A percentile compares a stretch with the other conserved stretches of the same genome.
Evolutionary conservation across 2,113 vertebrate species (phyloP).

Genomic region (Cervus canadensis): DNA sequence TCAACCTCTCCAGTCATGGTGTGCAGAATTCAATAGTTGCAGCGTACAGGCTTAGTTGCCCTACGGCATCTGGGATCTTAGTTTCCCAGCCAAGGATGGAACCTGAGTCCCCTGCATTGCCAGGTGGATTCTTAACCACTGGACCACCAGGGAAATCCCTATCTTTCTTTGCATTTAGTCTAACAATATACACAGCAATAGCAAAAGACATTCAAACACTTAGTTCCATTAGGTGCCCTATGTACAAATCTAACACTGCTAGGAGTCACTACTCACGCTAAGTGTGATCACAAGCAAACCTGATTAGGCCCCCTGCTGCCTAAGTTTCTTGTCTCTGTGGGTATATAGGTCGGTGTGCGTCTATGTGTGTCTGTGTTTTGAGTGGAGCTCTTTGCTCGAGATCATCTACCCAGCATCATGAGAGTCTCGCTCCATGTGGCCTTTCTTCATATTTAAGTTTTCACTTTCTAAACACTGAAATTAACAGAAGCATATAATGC

Average conservation of each 20-base stretch:
- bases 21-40: accelerated
- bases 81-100: neutral
- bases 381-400: neutral
- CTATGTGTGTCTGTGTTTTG: neutral
- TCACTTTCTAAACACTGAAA: neutral
- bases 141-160: neutral
- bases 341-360: accelerated
- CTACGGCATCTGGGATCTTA: neutral
- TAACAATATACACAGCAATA: neutral
- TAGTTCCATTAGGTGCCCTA: neutral
- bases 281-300: neutral
- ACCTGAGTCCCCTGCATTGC: neutral
- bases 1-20: accelerated
- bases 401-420: neutral
- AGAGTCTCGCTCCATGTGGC: neutral
- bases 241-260: neutral
- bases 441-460: neutral
- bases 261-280: neutral
- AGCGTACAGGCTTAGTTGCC: neutral
- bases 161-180: neutral
- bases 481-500: neutral
- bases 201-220: neutral
- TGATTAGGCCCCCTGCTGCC: neutral
- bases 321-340: neutral
- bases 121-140: neutral